Percentiles rank a stretch among this genome's conserved stretches.
Conservation (phyloP, 1,140 invertebrate species). For the Lordiphosa clarofinis region DNA sequence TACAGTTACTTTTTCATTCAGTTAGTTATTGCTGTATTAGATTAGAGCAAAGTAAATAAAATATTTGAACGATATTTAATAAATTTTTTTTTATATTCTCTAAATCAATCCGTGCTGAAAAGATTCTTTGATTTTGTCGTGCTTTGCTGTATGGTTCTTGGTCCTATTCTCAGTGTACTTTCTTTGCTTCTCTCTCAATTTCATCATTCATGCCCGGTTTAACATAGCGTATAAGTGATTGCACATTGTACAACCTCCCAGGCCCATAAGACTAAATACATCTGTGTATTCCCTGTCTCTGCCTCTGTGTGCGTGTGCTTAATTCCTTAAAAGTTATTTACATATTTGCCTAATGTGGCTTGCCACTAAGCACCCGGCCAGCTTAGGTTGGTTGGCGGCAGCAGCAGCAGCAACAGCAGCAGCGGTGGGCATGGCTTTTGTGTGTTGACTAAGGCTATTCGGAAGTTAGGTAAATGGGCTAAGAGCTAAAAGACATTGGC, state of each 20-base stretch:
- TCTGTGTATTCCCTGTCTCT: conserved; percentile 22
- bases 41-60: too few species aligned
- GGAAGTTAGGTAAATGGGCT: conserved; percentile 24
- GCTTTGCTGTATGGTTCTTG: not conserved
- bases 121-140: too few species aligned
- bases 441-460: conserved; percentile 29
- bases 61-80: too few species aligned
- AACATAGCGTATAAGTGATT: conserved; percentile 74
- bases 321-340: conserved; percentile 78
- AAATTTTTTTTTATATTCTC: too few species aligned
- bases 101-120: too few species aligned
- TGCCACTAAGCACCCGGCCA: conserved; percentile 50
- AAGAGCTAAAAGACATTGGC: conserved; percentile 1
- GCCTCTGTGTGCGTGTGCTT: conserved; percentile 60
- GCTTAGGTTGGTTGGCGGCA: conserved; percentile 36
- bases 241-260: conserved; percentile 51
- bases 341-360: conserved; percentile 71
- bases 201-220: conserved; percentile 28
- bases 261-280: conserved; percentile 11
- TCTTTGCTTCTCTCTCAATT: conserved; percentile 8
- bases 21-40: too few species aligned
- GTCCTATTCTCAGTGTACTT: conserved; percentile 22
- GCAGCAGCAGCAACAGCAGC: conserved; percentile 15
- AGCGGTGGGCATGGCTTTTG: conserved; percentile 26
- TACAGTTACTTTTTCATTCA: too few species aligned